A percentile compares a stretch with the other conserved stretches of the same genome.
phyloP scores from a whole-genome alignment of 2,113 vertebrate species.

The Lates calcarifer region DNA sequence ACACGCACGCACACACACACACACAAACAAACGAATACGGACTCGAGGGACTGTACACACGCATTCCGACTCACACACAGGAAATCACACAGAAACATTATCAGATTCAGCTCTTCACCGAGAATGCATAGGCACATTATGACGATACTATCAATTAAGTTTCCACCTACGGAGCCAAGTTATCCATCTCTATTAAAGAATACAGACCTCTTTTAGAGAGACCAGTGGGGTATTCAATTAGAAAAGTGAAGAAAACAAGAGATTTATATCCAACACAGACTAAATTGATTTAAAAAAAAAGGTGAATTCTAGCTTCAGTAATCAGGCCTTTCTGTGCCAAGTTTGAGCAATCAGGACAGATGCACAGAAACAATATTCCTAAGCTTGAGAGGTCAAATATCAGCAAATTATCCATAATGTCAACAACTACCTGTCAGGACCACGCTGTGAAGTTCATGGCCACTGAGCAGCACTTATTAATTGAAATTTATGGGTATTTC shows the following conservation, averaged over 20 bases:
- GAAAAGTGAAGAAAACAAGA: constrained; percentile 50
- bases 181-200: constrained; percentile 61
- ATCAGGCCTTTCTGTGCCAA: neutral
- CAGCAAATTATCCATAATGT: constrained; percentile 43
- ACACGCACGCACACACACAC: constrained; percentile 31
- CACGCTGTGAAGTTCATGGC: constrained; percentile 46
- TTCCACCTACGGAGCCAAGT: constrained; percentile 55
- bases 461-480: constrained; percentile 53
- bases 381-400: constrained; percentile 41
- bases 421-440: constrained; percentile 49
- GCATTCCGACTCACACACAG: constrained; percentile 21
- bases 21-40: neutral
- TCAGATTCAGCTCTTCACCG: constrained; percentile 39
- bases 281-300: constrained; percentile 15
- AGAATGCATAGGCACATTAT: constrained; percentile 45
- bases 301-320: constrained; percentile 7
- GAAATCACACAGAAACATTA: constrained; percentile 30
- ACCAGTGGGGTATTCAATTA: constrained; percentile 63
- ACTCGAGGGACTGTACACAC: constrained; percentile 1
- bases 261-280: constrained; percentile 45
- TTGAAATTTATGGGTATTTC: constrained; percentile 56
- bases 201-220: constrained; percentile 29
- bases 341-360: constrained; percentile 30
- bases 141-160: constrained; percentile 60
- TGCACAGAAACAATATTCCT: constrained; percentile 3